phyloP scores from a whole-genome alignment of 2,888 invertebrate species.

The Agriopis marginaria region DNA sequence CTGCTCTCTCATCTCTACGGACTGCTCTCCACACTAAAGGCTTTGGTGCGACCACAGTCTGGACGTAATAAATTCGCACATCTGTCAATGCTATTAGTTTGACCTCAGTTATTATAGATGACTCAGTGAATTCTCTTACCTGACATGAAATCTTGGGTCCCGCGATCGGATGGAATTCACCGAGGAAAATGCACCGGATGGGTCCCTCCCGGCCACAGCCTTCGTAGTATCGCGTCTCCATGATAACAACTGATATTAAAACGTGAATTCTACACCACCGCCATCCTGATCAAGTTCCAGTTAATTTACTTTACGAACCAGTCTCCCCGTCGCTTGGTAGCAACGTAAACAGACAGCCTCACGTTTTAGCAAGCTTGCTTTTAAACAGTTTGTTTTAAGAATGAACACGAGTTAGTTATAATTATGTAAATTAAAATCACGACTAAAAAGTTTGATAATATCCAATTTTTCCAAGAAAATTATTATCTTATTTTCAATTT shows the following conservation, averaged over 20 bases:
- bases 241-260: conserved; percentile 46
- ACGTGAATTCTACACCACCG: background rate
- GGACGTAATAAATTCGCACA: too few relatives aligned
- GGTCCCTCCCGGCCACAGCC: conserved; percentile 90
- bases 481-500: too few relatives aligned
- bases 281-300: background rate
- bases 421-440: background rate
- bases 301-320: background rate
- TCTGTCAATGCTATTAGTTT: background rate
- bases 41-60: too few relatives aligned
- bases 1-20: too few relatives aligned
- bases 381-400: background rate
- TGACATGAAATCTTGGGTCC: conserved; percentile 95
- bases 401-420: background rate
- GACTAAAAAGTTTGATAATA: too few relatives aligned
- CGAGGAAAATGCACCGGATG: conserved; percentile 93
- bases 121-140: conserved; percentile 76
- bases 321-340: background rate
- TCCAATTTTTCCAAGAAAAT: too few relatives aligned
- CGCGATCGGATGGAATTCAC: conserved; percentile 91
- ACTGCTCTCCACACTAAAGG: too few relatives aligned
- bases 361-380: background rate
- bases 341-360: background rate
- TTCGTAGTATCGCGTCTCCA: conserved; percentile 86
- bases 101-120: conserved; percentile 21